Base-by-base conservation (phyloP, 2,113 vertebrate species). In the Calyptomena viridis region DNA sequence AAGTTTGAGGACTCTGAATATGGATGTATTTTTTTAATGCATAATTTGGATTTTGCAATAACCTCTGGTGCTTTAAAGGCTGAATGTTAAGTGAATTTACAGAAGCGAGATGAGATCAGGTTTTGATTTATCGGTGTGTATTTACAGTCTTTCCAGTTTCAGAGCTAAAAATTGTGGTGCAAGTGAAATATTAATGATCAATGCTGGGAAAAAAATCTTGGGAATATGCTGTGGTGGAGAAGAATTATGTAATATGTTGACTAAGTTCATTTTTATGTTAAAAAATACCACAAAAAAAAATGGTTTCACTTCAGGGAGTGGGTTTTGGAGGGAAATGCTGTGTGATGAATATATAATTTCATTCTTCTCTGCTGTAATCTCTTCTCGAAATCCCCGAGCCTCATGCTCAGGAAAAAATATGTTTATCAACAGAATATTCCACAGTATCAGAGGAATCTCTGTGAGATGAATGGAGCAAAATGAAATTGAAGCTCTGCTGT, bases 201-300 rank as follows among this genome's bases (percentile, higher is more conserved):
- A 49, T 37, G 46, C 28, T 12, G 67, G 69, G 55, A 64, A 23
- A 49, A 68, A 46, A 79, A 30, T 30, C 66, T 66, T 85, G 84
- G 91, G 84, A 91, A 66, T 55, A 24, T 30, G 8, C 20, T 75
- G 58, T 50, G 74, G 50, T 47, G 56, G 78, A 72, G 71, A 58
- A 87, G 81, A 76, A 40, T 89, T 91, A 44, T 76, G 62, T 81
- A 76, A 76, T 73, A 62, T 67, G 58, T 95, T 89, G 87, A 89
- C 81, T 91, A 53, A 90, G 87, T 62, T 83, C 18, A 46, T 93
- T 95, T 84, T 84, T 89, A 21, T n/a, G 64, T 84, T 80, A 30
- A 86, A 76, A 82, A 84, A 50, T 42, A 59, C 78, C 73, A 81
- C 81, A 50, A 60, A 79, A 59, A 44, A 13, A 78, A 80, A 49